These are phyloP conservation scores for Nyctibius grandis DNA, from an alignment of 2,797 vertebrate genomes.

Conservation along the genomic window DNA sequence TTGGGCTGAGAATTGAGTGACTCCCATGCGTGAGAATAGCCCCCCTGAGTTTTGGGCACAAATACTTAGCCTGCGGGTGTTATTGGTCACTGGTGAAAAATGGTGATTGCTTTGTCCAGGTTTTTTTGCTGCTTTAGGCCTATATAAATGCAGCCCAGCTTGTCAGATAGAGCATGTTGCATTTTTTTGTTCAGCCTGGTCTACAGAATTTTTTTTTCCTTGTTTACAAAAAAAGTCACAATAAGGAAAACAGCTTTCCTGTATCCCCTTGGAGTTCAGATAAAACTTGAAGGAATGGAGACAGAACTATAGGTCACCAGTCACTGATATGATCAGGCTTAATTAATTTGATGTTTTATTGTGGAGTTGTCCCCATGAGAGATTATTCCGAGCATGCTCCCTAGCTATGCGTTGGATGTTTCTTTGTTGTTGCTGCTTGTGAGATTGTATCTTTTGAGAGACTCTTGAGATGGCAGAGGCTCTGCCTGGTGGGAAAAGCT, in stretches of 20 bases:
- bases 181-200: not conserved
- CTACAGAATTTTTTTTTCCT: not conserved
- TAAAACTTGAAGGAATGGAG: conserved; percentile 31
- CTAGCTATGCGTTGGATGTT: not conserved
- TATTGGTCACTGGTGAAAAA: not conserved
- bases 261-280: not conserved
- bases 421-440: conserved; percentile 51
- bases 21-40: not conserved
- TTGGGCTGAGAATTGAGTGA: not conserved
- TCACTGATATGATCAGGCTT: conserved; percentile 28
- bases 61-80: not conserved
- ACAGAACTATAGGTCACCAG: not conserved
- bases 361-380: not conserved
- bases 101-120: not conserved
- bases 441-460: conserved; percentile 62
- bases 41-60: not conserved
- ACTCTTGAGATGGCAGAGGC: conserved; percentile 56
- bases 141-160: not conserved
- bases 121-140: not conserved
- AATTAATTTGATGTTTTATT: conserved; percentile 63
- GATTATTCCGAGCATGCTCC: not conserved
- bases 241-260: not conserved
- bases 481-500: conserved; percentile 69
- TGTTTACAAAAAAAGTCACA: not conserved
- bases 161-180: not conserved